Evolutionary conservation across 2,797 vertebrate species (phyloP), one percentile per base, ranked within the genome.

Genomic region (Channa striata): DNA sequence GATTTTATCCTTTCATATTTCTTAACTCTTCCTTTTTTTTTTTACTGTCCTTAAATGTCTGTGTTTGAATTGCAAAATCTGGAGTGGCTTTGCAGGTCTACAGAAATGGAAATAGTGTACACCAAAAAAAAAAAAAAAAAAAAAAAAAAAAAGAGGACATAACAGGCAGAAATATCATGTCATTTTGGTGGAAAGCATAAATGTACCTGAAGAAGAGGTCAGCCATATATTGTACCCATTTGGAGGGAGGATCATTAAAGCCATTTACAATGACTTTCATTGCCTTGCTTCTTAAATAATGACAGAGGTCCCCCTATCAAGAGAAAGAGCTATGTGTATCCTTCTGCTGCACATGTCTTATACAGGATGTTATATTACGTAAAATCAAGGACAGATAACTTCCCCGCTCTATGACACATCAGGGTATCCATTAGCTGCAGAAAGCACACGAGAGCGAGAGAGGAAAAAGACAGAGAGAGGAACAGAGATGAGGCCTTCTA

Each of bases 211-310:
- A 82, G 81, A 72, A 76, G 79, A 85, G 90, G 87, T 91, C 87
- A 90, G 74, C 66, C 74, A 75, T 82, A 71, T 89, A 88, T 88
- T 86, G 72, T 84, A 53, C 70, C 85, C 71, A 85, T 91, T 92
- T 83, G 64, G 61, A 86, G 51, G 72, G 56, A 84, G 72, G 40
- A 72, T 88, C 87, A 91, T 91, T 92, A 85, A 73, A 91, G 63
- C 74, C 83, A 82, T 91, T 90, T 87, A 80, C 83, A 66, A 59
- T 73, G 84, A 87, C 83, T 87, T 87, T 83, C 69, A 77, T 72
- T 68, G 74, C 75, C 53, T 68, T 52, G 44, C 75, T 79, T 85
- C 68, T 77, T 69, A 81, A 80, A 78, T 82, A 87, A 87, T 85
- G 76, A 83, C 61, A 83, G 75, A 75, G 72, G 78, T 75, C 79